Percentiles rank a stretch among this genome's conserved stretches.
These are phyloP conservation scores for Cebus imitator DNA, from an alignment of 2,113 vertebrate species.

Conservation along the genomic window DNA sequence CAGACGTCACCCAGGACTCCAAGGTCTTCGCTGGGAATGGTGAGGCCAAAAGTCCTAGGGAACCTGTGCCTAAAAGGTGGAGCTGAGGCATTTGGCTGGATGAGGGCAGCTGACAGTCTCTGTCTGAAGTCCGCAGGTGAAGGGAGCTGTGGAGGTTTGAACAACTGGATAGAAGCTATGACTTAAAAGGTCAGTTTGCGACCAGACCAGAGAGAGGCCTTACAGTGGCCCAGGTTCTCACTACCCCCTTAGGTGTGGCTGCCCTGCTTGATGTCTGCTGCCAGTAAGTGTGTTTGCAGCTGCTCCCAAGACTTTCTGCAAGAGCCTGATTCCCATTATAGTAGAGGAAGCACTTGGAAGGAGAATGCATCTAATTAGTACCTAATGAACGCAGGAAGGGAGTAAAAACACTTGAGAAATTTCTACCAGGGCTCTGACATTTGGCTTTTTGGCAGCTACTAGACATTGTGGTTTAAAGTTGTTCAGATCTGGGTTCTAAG, in stretches of 20 bases:
- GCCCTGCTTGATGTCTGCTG: background rate
- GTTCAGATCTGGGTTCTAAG: background rate
- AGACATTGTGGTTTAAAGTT: background rate
- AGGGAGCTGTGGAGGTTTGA: background rate
- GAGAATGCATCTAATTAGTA: slow-evolving; percentile 41
- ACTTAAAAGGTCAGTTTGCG: background rate
- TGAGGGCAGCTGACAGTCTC: background rate
- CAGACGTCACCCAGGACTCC: background rate
- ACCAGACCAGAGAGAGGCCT: background rate
- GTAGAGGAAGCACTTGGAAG: slow-evolving; percentile 38
- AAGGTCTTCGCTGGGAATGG: background rate
- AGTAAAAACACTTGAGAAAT: background rate
- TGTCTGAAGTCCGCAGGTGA: background rate
- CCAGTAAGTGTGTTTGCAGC: slow-evolving; percentile 58
- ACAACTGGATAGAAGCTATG: background rate
- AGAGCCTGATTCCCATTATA: slow-evolving; percentile 47
- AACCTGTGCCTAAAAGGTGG: background rate
- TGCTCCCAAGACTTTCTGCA: background rate
- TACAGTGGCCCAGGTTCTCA: background rate
- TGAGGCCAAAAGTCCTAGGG: background rate
- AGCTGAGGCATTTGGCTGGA: background rate
- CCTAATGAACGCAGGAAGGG: background rate
- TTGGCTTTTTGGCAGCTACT: background rate
- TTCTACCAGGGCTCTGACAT: background rate
- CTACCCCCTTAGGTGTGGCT: background rate